Conservation (phyloP, 2,888 invertebrate species). For the Nomada hirtipes region DNA sequence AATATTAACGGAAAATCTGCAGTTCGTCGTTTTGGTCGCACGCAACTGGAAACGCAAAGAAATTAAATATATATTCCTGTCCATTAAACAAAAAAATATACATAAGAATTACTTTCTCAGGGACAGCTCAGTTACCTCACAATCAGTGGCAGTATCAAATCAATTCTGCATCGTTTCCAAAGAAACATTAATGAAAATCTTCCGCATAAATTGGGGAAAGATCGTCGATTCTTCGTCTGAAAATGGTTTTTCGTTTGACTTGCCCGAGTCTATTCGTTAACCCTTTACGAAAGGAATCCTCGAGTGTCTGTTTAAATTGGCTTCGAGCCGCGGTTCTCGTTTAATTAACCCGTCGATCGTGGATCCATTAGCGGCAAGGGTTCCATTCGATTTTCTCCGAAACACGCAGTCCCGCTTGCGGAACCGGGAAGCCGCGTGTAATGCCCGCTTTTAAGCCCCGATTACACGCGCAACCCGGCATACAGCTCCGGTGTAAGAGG, state of each 20-base stretch:
- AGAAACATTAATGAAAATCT: too few species aligned
- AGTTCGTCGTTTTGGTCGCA: too few species aligned
- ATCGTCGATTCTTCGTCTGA: not conserved
- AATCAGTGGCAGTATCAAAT: too few species aligned
- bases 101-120: too few species aligned
- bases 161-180: too few species aligned
- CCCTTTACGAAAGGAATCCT: not conserved
- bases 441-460: conserved; percentile 65
- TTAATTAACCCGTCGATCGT: conserved; percentile 65
- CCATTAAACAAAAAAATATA: too few species aligned
- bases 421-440: conserved; percentile 62
- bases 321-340: conserved; percentile 23
- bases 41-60: too few species aligned
- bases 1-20: too few species aligned
- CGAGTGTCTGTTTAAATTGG: not conserved
- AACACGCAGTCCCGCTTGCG: conserved; percentile 57
- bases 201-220: too few species aligned
- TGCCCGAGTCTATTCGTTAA: not conserved
- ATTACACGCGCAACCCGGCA: conserved; percentile 62
- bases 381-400: conserved; percentile 54
- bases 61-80: too few species aligned
- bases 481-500: conserved; percentile 67
- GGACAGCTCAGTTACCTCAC: too few species aligned
- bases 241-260: not conserved
- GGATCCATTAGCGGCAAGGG: conserved; percentile 41